Evolutionary conservation across 2,888 invertebrate species (phyloP), one percentile per base, ranked within the genome.

Genomic region (Conomelus anceps): DNA sequence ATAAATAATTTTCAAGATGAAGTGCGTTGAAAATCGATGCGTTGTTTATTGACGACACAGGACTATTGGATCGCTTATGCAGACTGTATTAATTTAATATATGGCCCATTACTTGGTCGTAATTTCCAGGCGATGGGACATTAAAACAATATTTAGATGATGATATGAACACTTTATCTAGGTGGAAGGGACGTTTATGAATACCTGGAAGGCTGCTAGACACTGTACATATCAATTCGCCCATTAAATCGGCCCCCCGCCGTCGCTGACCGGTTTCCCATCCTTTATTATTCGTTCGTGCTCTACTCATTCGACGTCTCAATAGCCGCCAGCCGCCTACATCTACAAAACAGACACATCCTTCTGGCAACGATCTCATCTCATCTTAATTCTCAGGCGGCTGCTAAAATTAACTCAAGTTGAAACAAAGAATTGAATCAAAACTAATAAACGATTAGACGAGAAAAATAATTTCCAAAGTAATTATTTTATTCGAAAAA

Each of bases 121-220:
- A 86, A 86, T 86, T 23, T 86, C 26, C 22, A 86, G 23, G 86
- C 86, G 26, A 86, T 86, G 26, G 26, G 23, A 24, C 86, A 23
- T 22, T 23, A 86, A 86, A 86, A 86, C 86, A 86, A 26, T 86
- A 86, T 86, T 86, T 86, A 86, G 86, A 86, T 17, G 41, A 86
- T 86, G 86, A 86, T 86, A 86, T 23, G 22, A 86, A 86, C 86
- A 86, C 86, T 22, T 86, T 86, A 22, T 86, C 23, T 86, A 86
- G 86, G 23, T n/a, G 23, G 86, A n/a, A 86, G 86, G 23, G 86
- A 86, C 23, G 23, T 86, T 86, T 86, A 86, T 86, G 23, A 86
- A 86, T 86, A 17, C 23, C 23, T 23, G 6, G 11, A 86, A 41
- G 41, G 24, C 86, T 86, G 23, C 24, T 86, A 17, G 86, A 22